These are phyloP conservation scores for Charaxes varanes DNA, from an alignment of 1,140 invertebrate genomes.

Conservation along the genomic window DNA sequence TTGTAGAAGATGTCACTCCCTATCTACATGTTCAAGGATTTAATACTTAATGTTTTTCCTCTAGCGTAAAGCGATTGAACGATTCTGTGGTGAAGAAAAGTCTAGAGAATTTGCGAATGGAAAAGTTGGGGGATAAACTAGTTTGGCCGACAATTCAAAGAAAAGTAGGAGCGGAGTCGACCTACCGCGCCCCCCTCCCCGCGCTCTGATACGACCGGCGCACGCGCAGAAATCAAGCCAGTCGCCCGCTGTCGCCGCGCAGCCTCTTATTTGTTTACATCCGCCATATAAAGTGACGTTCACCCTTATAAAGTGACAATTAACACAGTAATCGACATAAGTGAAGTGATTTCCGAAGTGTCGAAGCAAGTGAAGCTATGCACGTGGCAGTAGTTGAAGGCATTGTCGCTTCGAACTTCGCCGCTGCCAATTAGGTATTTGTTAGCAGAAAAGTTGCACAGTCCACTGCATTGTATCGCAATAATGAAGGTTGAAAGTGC, in stretches of 20 bases:
- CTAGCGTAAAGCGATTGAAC: conserved; percentile 95
- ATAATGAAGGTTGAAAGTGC: conserved; percentile 25
- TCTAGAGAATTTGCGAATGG: too few species aligned
- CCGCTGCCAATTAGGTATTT: conserved; percentile 34
- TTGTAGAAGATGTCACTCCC: too few species aligned
- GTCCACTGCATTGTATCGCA: conserved; percentile 23
- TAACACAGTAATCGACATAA: conserved; percentile 12
- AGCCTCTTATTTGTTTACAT: conserved; percentile 69
- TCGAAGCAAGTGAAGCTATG: conserved; percentile 8
- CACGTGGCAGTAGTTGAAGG: conserved; percentile 25
- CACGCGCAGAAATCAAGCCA: conserved; percentile 60
- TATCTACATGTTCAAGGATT: too few species aligned
- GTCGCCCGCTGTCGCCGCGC: conserved; percentile 62
- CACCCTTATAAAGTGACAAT: conserved; percentile 9
- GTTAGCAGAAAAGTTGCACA: conserved; percentile 50
- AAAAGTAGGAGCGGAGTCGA: too few species aligned
- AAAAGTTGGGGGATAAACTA: too few species aligned
- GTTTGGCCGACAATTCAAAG: too few species aligned
- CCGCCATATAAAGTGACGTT: conserved; percentile 42
- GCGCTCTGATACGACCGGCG: conserved; percentile 35
- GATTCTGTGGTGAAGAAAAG: conserved; percentile 97
- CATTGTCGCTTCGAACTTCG: conserved; percentile 31
- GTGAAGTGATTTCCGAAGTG: conserved; percentile 22
- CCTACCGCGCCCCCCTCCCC: conserved; percentile 27
- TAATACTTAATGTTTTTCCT: conserved; percentile 55